Evolutionary conservation across 2,888 invertebrate species (phyloP), one percentile per base, ranked within the genome.

Genomic region (Stegana nigrithorax): DNA sequence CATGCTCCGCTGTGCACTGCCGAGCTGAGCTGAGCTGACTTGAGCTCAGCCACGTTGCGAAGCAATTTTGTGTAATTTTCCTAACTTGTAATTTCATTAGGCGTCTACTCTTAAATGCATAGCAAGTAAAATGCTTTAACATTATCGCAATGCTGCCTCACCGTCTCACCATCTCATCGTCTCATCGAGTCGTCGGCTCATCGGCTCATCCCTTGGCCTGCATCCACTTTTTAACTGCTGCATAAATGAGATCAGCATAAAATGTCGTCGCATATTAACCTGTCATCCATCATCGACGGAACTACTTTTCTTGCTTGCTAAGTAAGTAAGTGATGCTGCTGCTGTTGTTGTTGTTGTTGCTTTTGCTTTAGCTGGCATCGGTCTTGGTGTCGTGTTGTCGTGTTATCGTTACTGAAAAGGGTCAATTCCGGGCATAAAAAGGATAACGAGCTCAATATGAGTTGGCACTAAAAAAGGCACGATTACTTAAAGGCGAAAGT

Each of bases 371-470:
- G n/a, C n/a, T n/a, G n/a, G n/a, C n/a, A n/a, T n/a, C n/a, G 0
- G 19, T 50, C 8, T 32, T 29, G 55, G 14, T 36, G 39, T 56
- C 10, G 36, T 39, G 14, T 19, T 27, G 36, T n/a, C 78, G n/a
- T 17, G 36, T 36, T n/a, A 36, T 36, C 12, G 10, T 8, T 19
- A 23, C 72, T 75, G 79, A 79, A 53, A 75, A 79, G 75, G 78
- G 80, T 77, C 75, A 75, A 74, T 79, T 79, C 75, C 78, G 75
- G 68, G 8, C 45, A 21, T 45, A 26, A 65, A 81, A 79, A 80
- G 78, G 78, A 80, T 79, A 79, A 78, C 81, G 80, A 78, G 81
- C 81, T 75, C 78, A 80, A 78, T 78, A 78, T 78, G 78, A 78
- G 80, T 78, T 78, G 80, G 80, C 81, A 80, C 59, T 75, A 77